Percentiles rank a stretch among this genome's conserved stretches.
Evolutionary conservation across 2,113 vertebrate species (phyloP).

Genomic region (Eira barbara): DNA sequence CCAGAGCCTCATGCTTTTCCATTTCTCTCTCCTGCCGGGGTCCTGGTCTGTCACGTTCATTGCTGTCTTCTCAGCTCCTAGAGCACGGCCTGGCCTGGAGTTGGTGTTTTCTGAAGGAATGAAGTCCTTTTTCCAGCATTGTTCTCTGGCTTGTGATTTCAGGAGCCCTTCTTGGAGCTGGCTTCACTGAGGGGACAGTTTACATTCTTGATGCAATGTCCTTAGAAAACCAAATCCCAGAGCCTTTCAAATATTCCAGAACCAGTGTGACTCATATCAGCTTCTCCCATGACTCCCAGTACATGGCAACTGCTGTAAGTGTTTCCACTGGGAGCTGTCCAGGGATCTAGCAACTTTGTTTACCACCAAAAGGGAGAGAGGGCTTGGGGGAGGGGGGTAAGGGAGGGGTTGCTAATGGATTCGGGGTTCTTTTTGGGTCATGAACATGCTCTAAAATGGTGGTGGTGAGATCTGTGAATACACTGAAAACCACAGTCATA

Average conservation of each 20-base stretch:
- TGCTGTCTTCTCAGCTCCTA: not conserved
- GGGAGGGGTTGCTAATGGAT: not conserved
- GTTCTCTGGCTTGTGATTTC: constrained; percentile 52
- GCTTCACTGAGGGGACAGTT: constrained; percentile 89
- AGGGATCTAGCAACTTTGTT: not conserved
- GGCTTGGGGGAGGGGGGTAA: too few species aligned
- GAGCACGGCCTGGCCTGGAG: too few species aligned
- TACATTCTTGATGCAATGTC: constrained; percentile 88
- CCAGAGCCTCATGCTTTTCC: not conserved
- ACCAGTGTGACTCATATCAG: constrained; percentile 86
- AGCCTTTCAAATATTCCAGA: constrained; percentile 84
- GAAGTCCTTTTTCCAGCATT: fast-evolving
- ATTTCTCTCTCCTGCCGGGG: not conserved
- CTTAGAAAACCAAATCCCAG: constrained; percentile 80
- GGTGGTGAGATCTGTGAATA: not conserved
- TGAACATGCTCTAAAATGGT: not conserved
- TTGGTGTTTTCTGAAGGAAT: not conserved
- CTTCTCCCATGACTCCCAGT: constrained; percentile 91
- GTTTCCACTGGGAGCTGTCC: not conserved
- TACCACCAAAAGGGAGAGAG: not conserved
- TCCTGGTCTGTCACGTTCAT: not conserved
- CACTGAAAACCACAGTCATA: not conserved
- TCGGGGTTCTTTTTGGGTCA: not conserved
- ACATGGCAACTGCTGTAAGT: constrained; percentile 93
- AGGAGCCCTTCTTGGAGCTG: constrained; percentile 90